Evolutionary conservation across 1,140 invertebrate genomes (phyloP).

Genomic region (Leptinotarsa defecta): DNA sequence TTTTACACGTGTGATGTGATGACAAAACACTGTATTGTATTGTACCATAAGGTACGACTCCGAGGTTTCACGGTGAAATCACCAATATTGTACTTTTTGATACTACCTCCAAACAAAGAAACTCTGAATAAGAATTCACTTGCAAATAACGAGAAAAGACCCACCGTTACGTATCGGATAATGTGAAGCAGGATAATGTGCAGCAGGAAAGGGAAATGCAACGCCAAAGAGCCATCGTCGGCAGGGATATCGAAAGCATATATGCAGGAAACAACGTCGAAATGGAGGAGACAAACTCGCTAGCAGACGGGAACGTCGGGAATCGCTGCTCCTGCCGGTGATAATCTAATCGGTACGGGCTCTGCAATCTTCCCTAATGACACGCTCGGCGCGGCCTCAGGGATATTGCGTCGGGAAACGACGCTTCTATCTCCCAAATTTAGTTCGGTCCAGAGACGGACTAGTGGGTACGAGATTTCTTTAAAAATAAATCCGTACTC

Average conservation of each 20-base stretch:
- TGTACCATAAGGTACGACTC: too few relatives aligned
- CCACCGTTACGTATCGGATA: too few relatives aligned
- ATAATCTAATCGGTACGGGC: conserved; percentile 42
- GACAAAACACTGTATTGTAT: too few relatives aligned
- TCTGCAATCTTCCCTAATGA: conserved; percentile 41
- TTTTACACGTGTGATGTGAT: too few relatives aligned
- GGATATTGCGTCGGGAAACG: conserved; percentile 38
- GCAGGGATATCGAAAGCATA: conserved; percentile 18
- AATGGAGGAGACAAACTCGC: neutral
- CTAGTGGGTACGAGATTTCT: too few relatives aligned
- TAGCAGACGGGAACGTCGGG: conserved; percentile 29
- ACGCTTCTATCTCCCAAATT: neutral
- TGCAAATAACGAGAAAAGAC: too few relatives aligned
- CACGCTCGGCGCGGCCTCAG: conserved; percentile 36
- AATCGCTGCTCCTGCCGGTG: conserved; percentile 27
- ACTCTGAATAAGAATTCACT: too few relatives aligned
- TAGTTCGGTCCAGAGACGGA: neutral
- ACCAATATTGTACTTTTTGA: too few relatives aligned
- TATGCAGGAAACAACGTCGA: neutral
- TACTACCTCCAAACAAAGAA: too few relatives aligned
- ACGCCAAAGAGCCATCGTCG: conserved; percentile 3
- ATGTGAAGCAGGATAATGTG: neutral
- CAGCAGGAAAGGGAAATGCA: conserved; percentile 16
- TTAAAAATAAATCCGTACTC: too few relatives aligned
- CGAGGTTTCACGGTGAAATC: too few relatives aligned